Evolutionary conservation across 1,140 invertebrate genomes (phyloP).

Genomic region (Musca domestica): DNA sequence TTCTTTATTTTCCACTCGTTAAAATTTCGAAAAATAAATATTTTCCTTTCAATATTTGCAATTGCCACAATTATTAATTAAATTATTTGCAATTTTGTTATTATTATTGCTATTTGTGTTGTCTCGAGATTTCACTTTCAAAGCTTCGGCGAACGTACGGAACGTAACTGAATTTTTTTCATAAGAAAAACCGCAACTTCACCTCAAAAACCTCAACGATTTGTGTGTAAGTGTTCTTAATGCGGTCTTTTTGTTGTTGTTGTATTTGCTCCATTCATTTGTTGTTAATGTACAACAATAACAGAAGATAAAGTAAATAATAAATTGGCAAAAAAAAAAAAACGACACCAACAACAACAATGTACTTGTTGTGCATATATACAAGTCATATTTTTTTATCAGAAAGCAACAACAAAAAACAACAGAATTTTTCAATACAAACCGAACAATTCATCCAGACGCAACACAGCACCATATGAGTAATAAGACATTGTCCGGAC

Average conservation of each 20-base stretch:
- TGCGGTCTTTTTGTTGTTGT: no score
- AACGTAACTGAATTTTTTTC: not conserved
- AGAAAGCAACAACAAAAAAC: not conserved
- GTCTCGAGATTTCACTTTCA: not conserved
- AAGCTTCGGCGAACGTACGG: constrained; percentile 3
- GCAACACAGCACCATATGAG: constrained; percentile 9
- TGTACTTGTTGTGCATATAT: no score
- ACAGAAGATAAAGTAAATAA: no score
- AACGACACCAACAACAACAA: no score
- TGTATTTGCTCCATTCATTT: no score
- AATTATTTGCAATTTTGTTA: not conserved
- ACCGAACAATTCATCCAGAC: not conserved
- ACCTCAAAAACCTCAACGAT: no score
- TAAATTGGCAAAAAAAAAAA: no score
- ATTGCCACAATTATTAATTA: no score
- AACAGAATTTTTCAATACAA: not conserved
- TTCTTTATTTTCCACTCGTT: constrained; percentile 2
- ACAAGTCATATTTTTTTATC: constrained; percentile 16
- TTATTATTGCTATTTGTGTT: not conserved
- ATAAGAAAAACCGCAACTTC: no score
- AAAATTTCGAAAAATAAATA: not conserved
- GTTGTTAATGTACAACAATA: no score
- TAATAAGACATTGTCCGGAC: not conserved
- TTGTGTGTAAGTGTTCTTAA: no score
- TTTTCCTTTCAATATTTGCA: no score